phyloP scores from a whole-genome alignment of 1,140 invertebrate genomes.

The Eurosta solidaginis region DNA sequence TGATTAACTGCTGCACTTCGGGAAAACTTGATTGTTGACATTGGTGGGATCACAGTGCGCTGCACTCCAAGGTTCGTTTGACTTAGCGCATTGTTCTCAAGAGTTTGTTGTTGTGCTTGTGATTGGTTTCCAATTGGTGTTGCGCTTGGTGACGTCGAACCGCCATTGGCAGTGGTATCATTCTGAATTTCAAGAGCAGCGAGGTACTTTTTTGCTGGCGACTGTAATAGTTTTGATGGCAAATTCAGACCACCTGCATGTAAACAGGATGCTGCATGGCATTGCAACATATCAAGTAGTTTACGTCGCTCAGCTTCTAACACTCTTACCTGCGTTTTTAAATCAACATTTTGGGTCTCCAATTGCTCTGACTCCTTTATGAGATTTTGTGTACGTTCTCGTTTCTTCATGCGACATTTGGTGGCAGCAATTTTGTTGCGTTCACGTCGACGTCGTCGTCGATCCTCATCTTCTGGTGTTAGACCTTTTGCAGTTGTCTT shows the following conservation, averaged over 20 bases:
- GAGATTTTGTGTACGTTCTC: conserved; percentile 83
- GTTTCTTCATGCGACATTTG: conserved; percentile 92
- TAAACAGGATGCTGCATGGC: conserved; percentile 65
- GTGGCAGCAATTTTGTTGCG: conserved; percentile 95
- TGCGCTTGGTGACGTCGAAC: background rate
- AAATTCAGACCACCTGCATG: conserved; percentile 59
- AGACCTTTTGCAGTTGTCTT: conserved; percentile 60
- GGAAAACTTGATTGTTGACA: conserved; percentile 56
- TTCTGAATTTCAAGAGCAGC: conserved; percentile 40
- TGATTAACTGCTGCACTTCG: conserved; percentile 39
- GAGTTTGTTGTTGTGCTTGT: conserved; percentile 33
- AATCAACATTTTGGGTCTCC: conserved; percentile 83
- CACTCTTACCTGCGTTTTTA: conserved; percentile 78
- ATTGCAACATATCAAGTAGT: conserved; percentile 68
- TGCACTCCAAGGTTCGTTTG: conserved; percentile 36
- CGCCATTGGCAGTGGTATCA: background rate
- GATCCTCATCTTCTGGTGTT: conserved; percentile 89
- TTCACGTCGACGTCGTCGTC: conserved; percentile 79
- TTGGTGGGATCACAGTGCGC: conserved; percentile 53
- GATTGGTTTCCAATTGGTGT: conserved; percentile 27
- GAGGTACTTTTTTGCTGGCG: conserved; percentile 53
- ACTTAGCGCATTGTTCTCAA: conserved; percentile 21
- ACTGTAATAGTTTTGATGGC: conserved; percentile 48
- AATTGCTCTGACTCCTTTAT: conserved; percentile 85
- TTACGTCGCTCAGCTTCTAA: conserved; percentile 68